Base-by-base conservation (phyloP, 92 coral and sea anemone genomes). In the Diadumene lineata region DNA sequence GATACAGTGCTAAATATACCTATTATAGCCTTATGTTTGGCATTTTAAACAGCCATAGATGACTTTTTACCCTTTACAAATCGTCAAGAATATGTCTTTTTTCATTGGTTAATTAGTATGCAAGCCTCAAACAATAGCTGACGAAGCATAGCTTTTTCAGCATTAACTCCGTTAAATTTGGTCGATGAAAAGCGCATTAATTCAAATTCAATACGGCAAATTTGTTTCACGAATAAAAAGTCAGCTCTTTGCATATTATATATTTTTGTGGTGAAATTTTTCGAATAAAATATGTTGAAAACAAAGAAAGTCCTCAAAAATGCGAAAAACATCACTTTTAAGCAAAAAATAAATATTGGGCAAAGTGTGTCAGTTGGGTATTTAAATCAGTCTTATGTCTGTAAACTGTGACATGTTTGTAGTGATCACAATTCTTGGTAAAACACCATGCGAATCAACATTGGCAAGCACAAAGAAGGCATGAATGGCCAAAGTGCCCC, bases 71-170 rank as follows among this genome's bases (percentile, higher is more conserved):
- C 51, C 68, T 25, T 21, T 21, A 50, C 50, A 86, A 81, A 56
- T 66, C 86, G 82, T 74, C 83, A 53, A 58, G 60, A 69, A 56
- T 76, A 68, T 81, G 60, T 63, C 72, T 72, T 86, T n/a, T 86
- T 62, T 75, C 62, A 58, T 76, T 62, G 68, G 83, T 78, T 86
- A 67, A 86, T 86, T 86, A 86, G 78, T 86, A 86, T 86, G 91
- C 91, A 86, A 63, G 62, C 60, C 34, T 29, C 15, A 43, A 73
- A 84, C 88, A 84, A 84, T 77, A 60, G 88, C 60, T 60, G 67
- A 65, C 81, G 81, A 72, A 32, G 48, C 64, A 61, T 30, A 66
- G 43, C 56, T 56, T 72, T 72, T 72, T 56, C 66, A 56, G 26
- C 53, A 15, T 16, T 56, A 32, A 25, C 34, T n/a, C 32, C 56